Conservation (phyloP, 1,140 invertebrate genomes). For the Brachionus paranguensis region DNA sequence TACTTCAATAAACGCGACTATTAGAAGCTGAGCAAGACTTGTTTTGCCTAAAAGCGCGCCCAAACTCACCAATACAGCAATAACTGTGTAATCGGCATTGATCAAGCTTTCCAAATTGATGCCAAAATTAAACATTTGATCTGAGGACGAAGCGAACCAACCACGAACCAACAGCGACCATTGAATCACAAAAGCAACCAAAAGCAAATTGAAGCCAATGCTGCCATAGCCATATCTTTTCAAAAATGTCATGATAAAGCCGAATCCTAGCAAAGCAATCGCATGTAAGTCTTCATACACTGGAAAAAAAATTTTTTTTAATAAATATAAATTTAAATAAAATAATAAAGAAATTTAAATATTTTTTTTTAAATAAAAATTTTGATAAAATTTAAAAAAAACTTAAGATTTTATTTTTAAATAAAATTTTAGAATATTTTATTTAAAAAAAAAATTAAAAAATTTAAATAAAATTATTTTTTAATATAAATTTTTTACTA, state of each 20-base stretch:
- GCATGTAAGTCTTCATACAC: slow-evolving; percentile 57
- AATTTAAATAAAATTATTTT: no score
- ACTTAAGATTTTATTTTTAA: no score
- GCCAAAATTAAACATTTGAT: not conserved
- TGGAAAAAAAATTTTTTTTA: slow-evolving; percentile 8
- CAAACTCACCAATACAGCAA: slow-evolving; percentile 82
- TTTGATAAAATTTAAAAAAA: no score
- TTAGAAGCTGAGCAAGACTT: slow-evolving; percentile 72
- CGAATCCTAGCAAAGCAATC: slow-evolving; percentile 90
- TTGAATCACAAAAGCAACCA: slow-evolving; percentile 42
- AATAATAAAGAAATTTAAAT: no score
- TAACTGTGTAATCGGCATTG: slow-evolving; percentile 77
- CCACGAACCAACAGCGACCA: slow-evolving; percentile 41
- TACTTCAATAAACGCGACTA: slow-evolving; percentile 73
- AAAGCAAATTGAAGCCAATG: slow-evolving; percentile 42
- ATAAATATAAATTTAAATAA: not conserved
- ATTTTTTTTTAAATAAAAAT: not conserved
- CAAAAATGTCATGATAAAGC: slow-evolving; percentile 86
- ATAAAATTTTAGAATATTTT: no score
- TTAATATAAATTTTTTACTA: not conserved
- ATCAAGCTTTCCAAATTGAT: slow-evolving; percentile 60
- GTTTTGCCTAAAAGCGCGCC: slow-evolving; percentile 79
- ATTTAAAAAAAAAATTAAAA: no score
- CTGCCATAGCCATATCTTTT: slow-evolving; percentile 65
- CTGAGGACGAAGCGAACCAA: not conserved